A percentile compares a stretch with the other conserved stretches of the same genome.
These are phyloP conservation scores for Trichacis sp. DNA, from an alignment of 2,888 invertebrate genomes.

Conservation along the genomic window DNA sequence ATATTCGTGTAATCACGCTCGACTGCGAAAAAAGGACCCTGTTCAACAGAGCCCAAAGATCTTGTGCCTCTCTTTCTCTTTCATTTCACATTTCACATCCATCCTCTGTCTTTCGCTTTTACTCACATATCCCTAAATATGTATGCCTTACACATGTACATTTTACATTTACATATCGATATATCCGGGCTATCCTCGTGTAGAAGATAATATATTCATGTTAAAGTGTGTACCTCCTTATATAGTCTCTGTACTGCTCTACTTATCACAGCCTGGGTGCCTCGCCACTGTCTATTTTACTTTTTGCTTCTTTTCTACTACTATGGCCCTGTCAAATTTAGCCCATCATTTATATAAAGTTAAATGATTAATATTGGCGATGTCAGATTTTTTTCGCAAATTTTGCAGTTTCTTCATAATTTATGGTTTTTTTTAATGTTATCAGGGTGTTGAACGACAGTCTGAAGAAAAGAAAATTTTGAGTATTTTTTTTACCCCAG, in stretches of 20 bases:
- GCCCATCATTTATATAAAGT: too few species aligned
- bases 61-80: slow-evolving; percentile 29
- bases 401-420: too few species aligned
- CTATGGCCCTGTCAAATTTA: too few species aligned
- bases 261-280: slow-evolving; percentile 70
- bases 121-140: too few species aligned
- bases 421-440: too few species aligned
- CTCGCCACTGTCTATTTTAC: slow-evolving; percentile 63
- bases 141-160: slow-evolving; percentile 59
- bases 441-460: too few species aligned
- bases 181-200: slow-evolving; percentile 59
- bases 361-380: too few species aligned
- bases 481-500: too few species aligned
- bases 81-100: too few species aligned
- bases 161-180: slow-evolving; percentile 61
- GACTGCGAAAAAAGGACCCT: slow-evolving; percentile 54
- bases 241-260: slow-evolving; percentile 69
- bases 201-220: slow-evolving; percentile 55
- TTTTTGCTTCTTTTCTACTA: slow-evolving; percentile 15
- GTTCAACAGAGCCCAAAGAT: slow-evolving; percentile 62
- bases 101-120: too few species aligned
- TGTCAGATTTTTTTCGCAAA: too few species aligned
- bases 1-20: slow-evolving; percentile 59
- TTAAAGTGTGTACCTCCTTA: slow-evolving; percentile 58
- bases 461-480: too few species aligned